phyloP scores from a whole-genome alignment of 2,888 invertebrate genomes.

The Nasonovia ribisnigri region DNA sequence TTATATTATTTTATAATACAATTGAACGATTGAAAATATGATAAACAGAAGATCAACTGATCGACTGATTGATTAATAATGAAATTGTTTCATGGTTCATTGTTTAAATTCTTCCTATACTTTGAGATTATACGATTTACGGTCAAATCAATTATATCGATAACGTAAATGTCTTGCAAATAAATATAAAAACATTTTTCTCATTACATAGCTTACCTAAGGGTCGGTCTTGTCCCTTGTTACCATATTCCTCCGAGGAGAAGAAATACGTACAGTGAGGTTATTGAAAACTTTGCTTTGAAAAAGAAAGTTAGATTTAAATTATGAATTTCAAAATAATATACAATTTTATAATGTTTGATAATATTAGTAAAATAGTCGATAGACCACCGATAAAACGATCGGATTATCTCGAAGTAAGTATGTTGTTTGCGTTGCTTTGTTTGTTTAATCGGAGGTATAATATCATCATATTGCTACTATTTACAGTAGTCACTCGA shows the following conservation, averaged over 20 bases:
- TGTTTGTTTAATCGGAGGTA: background rate
- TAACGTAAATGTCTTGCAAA: background rate
- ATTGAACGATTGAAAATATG: background rate
- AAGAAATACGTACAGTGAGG: background rate
- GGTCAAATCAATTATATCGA: background rate
- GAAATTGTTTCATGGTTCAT: background rate
- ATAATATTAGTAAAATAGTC: too few species aligned
- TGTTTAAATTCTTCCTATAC: too few species aligned
- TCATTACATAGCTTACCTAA: background rate
- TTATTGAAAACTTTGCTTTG: background rate
- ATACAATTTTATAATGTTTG: background rate
- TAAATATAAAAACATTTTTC: background rate
- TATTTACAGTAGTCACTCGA: too few species aligned
- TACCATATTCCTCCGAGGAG: background rate
- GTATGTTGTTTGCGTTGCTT: background rate
- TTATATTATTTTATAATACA: background rate
- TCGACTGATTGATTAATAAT: background rate
- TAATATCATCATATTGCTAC: too few species aligned
- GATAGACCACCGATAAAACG: background rate
- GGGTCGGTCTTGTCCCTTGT: background rate
- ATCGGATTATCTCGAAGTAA: too few species aligned
- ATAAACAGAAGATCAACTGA: background rate
- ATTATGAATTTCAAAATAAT: background rate
- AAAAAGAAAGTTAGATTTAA: background rate
- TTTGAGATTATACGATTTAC: background rate